Base-by-base conservation (phyloP, 2,888 invertebrate species). In the Erpobdella octoculata region DNA sequence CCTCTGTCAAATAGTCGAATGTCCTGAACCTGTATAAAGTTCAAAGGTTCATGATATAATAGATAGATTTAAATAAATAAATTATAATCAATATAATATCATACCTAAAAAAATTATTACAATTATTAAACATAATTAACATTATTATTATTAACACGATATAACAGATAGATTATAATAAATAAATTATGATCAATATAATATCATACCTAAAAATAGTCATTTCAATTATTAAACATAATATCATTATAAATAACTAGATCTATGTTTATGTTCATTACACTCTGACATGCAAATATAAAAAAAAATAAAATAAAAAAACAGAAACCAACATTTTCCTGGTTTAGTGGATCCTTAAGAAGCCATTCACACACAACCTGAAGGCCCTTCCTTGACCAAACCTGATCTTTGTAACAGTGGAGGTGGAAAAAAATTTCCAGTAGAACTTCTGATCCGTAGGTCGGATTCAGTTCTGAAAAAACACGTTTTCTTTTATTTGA, bases 1-100 rank as follows among this genome's bases (percentile, higher is more conserved):
- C 80, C 80, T 70, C 78, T 79, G 75, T 81, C 81, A 78, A 82
- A 82, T 36, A 81, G 76, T 28, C 81, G 70, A 25, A 76, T 73
- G 18, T 74, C 73, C 35, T 72, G 67, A 8, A 72, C 72, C 72
- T 76, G 71, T 36, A 64, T 65, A 37, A 64, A 65, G 25, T 69
- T 41, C 12, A n/a, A 12, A 41, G 12, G 12, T 15, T 41, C n/a
- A 41, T 41, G 12, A 41, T 41, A 41, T 41, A 41, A 41, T 41
- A 41, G 46, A n/a, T 41, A 15, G 46, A 41, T 12, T 15, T 41
- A 15, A 15, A 15, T 41, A n/a, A 41, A 41, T n/a, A n/a, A 41
- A 15, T 41, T n/a, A n/a, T n/a, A n/a, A n/a, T n/a, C n/a, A n/a
- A n/a, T n/a, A n/a, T n/a, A n/a, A n/a, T n/a, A n/a, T n/a, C n/a